Conservation (phyloP, 2,113 vertebrate genomes). For the Euleptes europaea region DNA sequence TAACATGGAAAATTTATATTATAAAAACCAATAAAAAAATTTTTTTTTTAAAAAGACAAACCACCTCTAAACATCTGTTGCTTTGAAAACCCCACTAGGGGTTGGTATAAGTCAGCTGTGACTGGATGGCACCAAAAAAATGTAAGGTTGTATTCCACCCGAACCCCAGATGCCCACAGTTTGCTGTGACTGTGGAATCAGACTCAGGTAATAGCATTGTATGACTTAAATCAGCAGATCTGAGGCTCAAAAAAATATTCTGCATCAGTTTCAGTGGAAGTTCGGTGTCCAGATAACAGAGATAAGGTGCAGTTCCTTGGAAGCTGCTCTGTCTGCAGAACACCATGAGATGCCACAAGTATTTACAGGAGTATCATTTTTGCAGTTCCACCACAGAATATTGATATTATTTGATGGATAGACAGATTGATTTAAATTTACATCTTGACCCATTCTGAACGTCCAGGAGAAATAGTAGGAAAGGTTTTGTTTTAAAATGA, state of each 20-base stretch:
- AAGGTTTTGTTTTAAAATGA: neutral
- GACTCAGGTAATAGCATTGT: neutral
- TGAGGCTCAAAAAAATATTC: neutral
- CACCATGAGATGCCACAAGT: neutral
- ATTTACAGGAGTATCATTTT: neutral
- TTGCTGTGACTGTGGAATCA: neutral
- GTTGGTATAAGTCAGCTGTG: too few species aligned
- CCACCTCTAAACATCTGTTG: too few species aligned
- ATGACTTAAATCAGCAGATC: neutral
- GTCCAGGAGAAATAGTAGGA: neutral
- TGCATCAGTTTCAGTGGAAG: neutral
- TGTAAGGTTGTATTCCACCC: neutral
- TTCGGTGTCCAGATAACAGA: neutral
- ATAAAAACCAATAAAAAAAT: too few species aligned
- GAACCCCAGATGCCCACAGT: neutral
- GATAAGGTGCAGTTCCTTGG: neutral
- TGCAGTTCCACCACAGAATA: neutral
- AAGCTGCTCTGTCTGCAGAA: neutral
- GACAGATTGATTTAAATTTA: neutral
- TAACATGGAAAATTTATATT: too few species aligned
- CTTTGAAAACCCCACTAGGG: too few species aligned
- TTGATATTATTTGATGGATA: neutral
- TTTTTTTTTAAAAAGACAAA: too few species aligned
- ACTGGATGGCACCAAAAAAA: too few species aligned
- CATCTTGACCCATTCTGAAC: neutral